Evolutionary conservation across 1,140 invertebrate species (phyloP), one percentile per base, ranked within the genome.

Genomic region (Geopemphigus sp.): DNA sequence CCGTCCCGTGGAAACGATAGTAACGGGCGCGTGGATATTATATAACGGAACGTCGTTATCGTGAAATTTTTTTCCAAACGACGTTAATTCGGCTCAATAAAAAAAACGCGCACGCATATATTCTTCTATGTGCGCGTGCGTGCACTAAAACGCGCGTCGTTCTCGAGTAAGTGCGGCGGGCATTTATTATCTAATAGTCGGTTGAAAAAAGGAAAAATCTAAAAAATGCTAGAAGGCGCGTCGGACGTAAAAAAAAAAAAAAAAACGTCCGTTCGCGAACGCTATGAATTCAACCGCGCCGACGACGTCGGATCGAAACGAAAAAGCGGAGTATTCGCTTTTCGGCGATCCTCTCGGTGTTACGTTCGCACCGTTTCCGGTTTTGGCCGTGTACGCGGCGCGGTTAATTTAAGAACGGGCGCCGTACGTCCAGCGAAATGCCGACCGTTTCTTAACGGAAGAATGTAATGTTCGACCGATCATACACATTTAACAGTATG

Each of bases 101-200:
- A 54, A 54, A 32, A 29, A 29, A 19, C 11, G 10, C 22, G 10
- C 32, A 14, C 4, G 0, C 5, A 3, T 17, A 66, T 66, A 1
- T 68, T 68, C 11, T 68, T 68, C 47, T 57, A 22, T 64, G n/a
- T 64, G 39, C 22, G 64, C 47, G 6, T 10, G 14, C 2, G n/a
- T 66, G 22, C 3, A 47, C 39, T 39, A 68, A 50, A 68, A 39
- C 32, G 32, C 50, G 66, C 47, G 66, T 68, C 66, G 45, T 24
- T 68, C 45, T 68, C 24, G 39, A 50, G 66, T 19, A 68, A 68
- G 39, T 50, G 15, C 26, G 17, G 15, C 26, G 17, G 22, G 45
- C 66, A 50, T 68, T 68, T 50, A 68, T 68, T 50, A 68, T 68
- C 45, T 50, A 68, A 68, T 45, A 26, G 22, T n/a, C 3, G 32